phyloP scores from a whole-genome alignment of 1,140 invertebrate genomes.

The Aphis craccivora region DNA sequence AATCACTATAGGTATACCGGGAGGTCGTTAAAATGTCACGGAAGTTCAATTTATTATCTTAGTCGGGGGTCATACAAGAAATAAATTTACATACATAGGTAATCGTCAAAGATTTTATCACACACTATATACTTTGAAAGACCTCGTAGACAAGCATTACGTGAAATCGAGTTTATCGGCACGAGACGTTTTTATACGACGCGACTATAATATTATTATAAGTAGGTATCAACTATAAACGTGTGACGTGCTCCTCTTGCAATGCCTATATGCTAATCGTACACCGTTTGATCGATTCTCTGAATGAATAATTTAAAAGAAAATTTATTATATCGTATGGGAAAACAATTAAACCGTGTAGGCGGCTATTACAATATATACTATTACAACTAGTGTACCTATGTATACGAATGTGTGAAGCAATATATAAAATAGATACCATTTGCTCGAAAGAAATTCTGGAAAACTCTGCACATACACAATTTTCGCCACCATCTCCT shows the following conservation, averaged over 20 bases:
- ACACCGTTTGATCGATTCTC: neutral
- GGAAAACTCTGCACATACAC: neutral
- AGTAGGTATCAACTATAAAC: neutral
- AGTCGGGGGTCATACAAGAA: neutral
- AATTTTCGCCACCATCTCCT: neutral
- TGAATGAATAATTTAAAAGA: neutral
- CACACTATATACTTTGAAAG: neutral
- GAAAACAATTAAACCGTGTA: neutral
- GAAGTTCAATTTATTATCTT: neutral
- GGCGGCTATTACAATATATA: neutral
- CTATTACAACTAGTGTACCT: neutral
- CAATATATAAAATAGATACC: neutral
- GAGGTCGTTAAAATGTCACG: no score
- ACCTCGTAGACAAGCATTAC: neutral
- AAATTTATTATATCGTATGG: neutral
- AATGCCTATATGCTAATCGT: neutral
- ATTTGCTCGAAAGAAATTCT: neutral
- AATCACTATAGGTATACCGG: neutral
- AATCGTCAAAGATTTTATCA: neutral
- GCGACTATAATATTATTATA: neutral
- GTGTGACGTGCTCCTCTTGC: no score
- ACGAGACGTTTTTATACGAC: neutral
- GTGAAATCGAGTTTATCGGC: neutral
- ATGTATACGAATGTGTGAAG: neutral
- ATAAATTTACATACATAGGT: neutral